phyloP scores from a whole-genome alignment of 2,888 invertebrate genomes.

The Strigamia crassipes region DNA sequence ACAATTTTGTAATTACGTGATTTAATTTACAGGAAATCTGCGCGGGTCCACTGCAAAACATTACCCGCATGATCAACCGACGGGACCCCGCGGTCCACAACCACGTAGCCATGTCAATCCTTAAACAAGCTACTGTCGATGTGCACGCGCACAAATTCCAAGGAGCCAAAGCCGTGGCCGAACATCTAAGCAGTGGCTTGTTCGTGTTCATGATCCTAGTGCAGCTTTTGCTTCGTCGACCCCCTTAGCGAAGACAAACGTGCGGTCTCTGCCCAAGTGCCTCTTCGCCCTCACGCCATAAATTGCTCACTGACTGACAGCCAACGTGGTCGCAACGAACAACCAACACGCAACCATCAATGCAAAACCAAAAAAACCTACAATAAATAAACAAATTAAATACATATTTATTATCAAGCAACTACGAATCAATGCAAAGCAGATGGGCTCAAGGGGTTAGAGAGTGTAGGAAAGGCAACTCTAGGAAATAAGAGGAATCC shows the following conservation, averaged over 20 bases:
- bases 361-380: too few species aligned
- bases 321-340: neutral
- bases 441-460: conserved; percentile 36
- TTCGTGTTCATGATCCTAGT: neutral
- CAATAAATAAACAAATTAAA: too few species aligned
- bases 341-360: neutral
- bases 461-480: too few species aligned
- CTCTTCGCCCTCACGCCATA: conserved; percentile 18
- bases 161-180: neutral
- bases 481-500: too few species aligned
- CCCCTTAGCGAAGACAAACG: neutral
- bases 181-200: neutral
- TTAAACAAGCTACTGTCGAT: conserved; percentile 90
- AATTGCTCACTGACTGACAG: conserved; percentile 20
- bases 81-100: conserved; percentile 83
- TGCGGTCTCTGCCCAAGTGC: conserved; percentile 29
- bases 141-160: conserved; percentile 58
- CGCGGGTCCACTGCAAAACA: conserved; percentile 76
- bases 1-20: neutral
- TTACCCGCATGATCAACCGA: conserved; percentile 82
- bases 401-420: too few species aligned
- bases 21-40: conserved; percentile 73
- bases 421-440: conserved; percentile 25
- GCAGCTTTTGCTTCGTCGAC: conserved; percentile 18
- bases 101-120: conserved; percentile 83